A percentile compares a stretch with the other conserved stretches of the same genome.
Conservation (phyloP, 1,140 invertebrate species). For the Metaphire vulgaris region DNA sequence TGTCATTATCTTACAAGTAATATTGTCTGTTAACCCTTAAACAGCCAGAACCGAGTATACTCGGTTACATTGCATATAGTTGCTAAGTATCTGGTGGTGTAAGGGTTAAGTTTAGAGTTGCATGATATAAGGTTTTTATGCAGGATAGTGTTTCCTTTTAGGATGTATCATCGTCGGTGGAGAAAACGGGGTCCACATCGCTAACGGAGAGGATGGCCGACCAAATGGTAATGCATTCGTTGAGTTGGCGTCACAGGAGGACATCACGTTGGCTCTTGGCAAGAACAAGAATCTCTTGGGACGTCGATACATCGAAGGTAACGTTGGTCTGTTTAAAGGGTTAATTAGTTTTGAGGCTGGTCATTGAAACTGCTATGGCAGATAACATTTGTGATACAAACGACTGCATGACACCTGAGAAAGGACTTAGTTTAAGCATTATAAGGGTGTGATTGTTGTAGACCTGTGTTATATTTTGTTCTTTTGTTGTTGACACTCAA, state of each 20-base stretch:
- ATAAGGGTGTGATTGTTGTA: background rate
- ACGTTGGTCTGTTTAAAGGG: background rate
- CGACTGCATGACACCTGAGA: background rate
- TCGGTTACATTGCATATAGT: too few relatives aligned
- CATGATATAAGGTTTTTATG: too few relatives aligned
- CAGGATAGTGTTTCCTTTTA: constrained; percentile 1
- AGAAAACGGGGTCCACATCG: constrained; percentile 74
- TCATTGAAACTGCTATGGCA: background rate
- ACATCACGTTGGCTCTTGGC: constrained; percentile 71
- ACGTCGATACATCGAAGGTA: constrained; percentile 86
- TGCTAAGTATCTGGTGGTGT: too few relatives aligned
- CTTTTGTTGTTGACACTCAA: background rate
- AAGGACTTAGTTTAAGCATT: background rate
- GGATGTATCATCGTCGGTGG: constrained; percentile 60
- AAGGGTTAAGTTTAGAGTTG: too few relatives aligned
- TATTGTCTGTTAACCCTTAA: too few relatives aligned
- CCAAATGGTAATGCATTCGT: constrained; percentile 90
- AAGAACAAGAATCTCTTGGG: constrained; percentile 86
- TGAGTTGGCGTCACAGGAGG: constrained; percentile 69
- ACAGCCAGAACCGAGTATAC: too few relatives aligned
- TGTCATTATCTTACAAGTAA: too few relatives aligned
- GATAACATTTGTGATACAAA: background rate
- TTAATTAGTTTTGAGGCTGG: background rate
- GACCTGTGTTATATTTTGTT: background rate
- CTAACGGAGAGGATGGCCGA: constrained; percentile 75